Evolutionary conservation across 2,113 vertebrate genomes (phyloP), one percentile per base, ranked within the genome.

Genomic region (Apeltes quadracus): DNA sequence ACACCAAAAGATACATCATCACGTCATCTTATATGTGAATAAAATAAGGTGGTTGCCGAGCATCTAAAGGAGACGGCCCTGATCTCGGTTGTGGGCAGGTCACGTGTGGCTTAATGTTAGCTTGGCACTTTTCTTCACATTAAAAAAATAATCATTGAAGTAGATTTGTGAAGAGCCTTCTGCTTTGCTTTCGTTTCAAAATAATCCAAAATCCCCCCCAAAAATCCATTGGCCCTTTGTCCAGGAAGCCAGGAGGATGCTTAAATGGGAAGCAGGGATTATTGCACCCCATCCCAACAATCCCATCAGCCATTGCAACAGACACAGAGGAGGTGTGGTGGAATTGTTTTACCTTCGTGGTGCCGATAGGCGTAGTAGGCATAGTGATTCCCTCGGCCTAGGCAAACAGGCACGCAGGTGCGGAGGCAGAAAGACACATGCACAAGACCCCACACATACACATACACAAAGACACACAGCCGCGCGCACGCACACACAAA

Each of bases 321-420:
- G 48, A 80, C 57, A 85, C 48, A 75, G 43, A 79, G 62, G 70
- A 74, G 65, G 76, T 69, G 82, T 70, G 67, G 71, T 75, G 62
- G 91, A 86, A 48, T 69, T 1, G 7, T 87, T 92, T 56, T 88
- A 98, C 97, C 97, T 99, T 97, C 95, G 0, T 94, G 94, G 91
- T 95, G 75, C 89, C 95, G 96, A 94, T 94, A 97, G 94, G 90
- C 90, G 96, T 95, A 96, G 97, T 95, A 97, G 96, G 95, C 96
- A 96, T 95, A 96, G 95, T 97, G 97, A 93, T 94, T 96, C 95
- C 97, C 96, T 95, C 96, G 95, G 93, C 96, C 97, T 98, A 94
- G 93, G 87, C 90, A 94, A 91, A 90, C 95, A 96, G 94, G 94
- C 95, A 95, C 93, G 95, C 94, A 92, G 95, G 95, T 69, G 72